Conservation (phyloP, 30 jellyfish, hydroid and myxozoan species). For the Pseudorhiza aurosa region DNA sequence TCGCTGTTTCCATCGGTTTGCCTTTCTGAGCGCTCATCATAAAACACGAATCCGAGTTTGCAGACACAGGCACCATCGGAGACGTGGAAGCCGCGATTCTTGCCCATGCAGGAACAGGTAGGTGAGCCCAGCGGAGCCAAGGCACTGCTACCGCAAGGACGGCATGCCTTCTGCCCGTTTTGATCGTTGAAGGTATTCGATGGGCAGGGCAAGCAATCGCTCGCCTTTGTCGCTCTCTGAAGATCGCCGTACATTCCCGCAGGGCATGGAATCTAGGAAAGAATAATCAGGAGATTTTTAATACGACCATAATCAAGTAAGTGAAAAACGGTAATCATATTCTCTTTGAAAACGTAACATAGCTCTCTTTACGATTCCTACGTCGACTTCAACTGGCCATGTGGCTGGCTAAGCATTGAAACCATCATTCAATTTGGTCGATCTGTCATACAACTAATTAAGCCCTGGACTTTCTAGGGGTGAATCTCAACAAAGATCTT, state of each 20-base stretch:
- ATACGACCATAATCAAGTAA: no score
- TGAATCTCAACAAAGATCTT: no score
- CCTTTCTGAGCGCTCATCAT: conserved; percentile 69
- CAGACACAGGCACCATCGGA: conserved; percentile 98
- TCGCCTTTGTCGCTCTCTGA: conserved; percentile 76
- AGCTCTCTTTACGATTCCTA: no score
- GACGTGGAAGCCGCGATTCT: conserved; percentile 85
- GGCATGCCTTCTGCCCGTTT: conserved; percentile 87
- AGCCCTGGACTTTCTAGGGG: no score
- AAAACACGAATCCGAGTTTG: conserved; percentile 73
- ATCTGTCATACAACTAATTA: no score
- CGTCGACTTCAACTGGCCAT: no score
- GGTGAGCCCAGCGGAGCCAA: conserved; percentile 63
- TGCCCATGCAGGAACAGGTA: conserved; percentile 84
- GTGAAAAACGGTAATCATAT: no score
- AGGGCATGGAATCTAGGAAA: conserved; percentile 82
- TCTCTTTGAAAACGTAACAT: no score
- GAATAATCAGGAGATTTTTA: no score
- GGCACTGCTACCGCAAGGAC: conserved; percentile 99
- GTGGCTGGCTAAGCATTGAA: no score
- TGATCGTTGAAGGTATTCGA: conserved; percentile 76
- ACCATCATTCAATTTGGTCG: no score
- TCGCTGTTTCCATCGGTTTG: conserved; percentile 95
- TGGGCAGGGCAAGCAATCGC: conserved; percentile 92
- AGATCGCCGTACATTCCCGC: conserved; percentile 96